Conservation (phyloP, 92 coral and sea anemone genomes). For the Anthopleura xanthogrammica region DNA sequence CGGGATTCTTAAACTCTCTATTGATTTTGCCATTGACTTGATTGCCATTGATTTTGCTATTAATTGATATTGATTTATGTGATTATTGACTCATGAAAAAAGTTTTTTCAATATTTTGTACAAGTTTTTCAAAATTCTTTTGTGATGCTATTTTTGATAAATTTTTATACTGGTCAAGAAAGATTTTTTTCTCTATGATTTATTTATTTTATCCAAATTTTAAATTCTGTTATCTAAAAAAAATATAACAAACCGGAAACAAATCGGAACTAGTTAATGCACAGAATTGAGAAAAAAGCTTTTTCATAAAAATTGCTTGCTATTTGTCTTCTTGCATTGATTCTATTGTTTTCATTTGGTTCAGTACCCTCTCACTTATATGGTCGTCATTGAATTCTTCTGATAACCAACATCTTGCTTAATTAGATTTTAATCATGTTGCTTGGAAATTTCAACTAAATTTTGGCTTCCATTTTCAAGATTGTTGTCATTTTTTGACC, state of each 20-base stretch:
- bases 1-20: too few species aligned
- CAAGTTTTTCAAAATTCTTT: too few species aligned
- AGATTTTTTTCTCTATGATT: too few species aligned
- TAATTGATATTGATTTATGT: not conserved
- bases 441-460: too few species aligned
- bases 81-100: not conserved
- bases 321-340: not conserved
- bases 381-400: too few species aligned
- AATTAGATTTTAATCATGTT: too few species aligned
- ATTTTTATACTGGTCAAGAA: too few species aligned
- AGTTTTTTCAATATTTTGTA: too few species aligned
- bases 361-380: not conserved
- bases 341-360: not conserved
- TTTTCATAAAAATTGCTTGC: not conserved
- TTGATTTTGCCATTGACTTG: not conserved
- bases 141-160: too few species aligned
- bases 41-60: not conserved
- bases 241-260: not conserved
- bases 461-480: not conserved
- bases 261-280: not conserved
- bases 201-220: not conserved
- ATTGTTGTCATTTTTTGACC: not conserved
- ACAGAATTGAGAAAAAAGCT: not conserved
- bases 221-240: not conserved
- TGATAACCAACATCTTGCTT: not conserved